These are phyloP conservation scores for Lates calcarifer DNA, from an alignment of 2,113 vertebrate species.

Conservation along the genomic window DNA sequence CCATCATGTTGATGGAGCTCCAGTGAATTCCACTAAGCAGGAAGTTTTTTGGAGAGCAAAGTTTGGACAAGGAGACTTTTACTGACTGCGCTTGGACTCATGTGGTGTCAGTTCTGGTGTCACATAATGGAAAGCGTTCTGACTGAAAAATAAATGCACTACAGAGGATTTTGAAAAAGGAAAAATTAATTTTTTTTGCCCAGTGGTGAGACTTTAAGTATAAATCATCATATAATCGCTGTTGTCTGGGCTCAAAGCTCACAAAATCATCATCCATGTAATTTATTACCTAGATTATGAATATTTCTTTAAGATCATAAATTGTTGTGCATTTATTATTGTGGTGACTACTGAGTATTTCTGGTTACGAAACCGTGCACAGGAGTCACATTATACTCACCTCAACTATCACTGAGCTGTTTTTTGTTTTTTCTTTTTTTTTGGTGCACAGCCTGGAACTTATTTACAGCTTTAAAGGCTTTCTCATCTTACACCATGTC, in stretches of 20 bases:
- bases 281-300: neutral
- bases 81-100: conserved; percentile 4
- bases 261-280: conserved; percentile 1
- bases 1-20: conserved; percentile 44
- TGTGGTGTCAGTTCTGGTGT: conserved; percentile 20
- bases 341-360: neutral
- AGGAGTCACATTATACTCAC: neutral
- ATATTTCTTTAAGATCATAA: conserved; percentile 10
- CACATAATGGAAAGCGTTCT: conserved; percentile 23
- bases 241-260: conserved; percentile 11
- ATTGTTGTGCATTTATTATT: conserved; percentile 3
- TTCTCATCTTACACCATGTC: conserved; percentile 34
- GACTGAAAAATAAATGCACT: conserved; percentile 44
- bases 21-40: conserved; percentile 27
- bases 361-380: conserved; percentile 6
- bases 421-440: neutral
- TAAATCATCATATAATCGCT: conserved; percentile 21
- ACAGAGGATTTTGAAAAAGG: conserved; percentile 23
- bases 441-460: neutral
- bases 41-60: conserved; percentile 31
- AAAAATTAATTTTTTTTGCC: neutral
- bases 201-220: neutral
- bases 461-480: conserved; percentile 1
- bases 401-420: neutral
- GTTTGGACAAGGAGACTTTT: conserved; percentile 17